Evolutionary conservation across 2,888 invertebrate genomes (phyloP), one percentile per base, ranked within the genome.

Genomic region (Chesias legatella): DNA sequence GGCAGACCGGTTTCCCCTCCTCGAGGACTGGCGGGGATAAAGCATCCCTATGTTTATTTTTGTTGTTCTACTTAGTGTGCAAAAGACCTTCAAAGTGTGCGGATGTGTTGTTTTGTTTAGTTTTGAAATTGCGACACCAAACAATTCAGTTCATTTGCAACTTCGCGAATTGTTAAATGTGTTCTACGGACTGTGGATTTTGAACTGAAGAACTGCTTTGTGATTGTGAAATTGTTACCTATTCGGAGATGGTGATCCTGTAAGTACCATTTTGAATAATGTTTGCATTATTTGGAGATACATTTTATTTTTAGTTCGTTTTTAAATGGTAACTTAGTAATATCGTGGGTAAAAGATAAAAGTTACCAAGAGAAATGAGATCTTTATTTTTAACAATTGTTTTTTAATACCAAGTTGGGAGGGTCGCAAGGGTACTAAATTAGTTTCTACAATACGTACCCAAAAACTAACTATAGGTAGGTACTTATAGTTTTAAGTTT

Each of bases 1-100:
- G 79, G 86, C 33, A 33, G 45, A 25, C 23, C 22, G 11, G 11
- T 27, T 56, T 57, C 69, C 77, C 79, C 73, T 74, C 71, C 64
- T 61, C 41, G 43, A 17, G 11, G 10, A 8, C 37, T 56, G 61
- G 76, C 69, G 75, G 82, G 83, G 78, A 63, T 52, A 56, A 66
- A 75, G 69, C 84, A 82, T 73, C 86, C 86, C 85, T 67, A 59
- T 84, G 84, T 84, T 83, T 85, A 83, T 85, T 84, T 83, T 84
- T 81, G 78, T 80, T 79, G 70, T 75, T 70, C 66, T 71, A 76
- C 68, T 79, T 82, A 88, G 88, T 88, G 69, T 64, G 79, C 79
- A 77, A 68, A 74, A 72, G 73, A 82, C 83, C 73, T 75, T 73
- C 71, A 57, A 56, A 51, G 73, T 51, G 78, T 62, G 56, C 66